Evolutionary conservation across 2,113 vertebrate species (phyloP), one percentile per base, ranked within the genome.

Genomic region (Xenopus tropicalis): DNA sequence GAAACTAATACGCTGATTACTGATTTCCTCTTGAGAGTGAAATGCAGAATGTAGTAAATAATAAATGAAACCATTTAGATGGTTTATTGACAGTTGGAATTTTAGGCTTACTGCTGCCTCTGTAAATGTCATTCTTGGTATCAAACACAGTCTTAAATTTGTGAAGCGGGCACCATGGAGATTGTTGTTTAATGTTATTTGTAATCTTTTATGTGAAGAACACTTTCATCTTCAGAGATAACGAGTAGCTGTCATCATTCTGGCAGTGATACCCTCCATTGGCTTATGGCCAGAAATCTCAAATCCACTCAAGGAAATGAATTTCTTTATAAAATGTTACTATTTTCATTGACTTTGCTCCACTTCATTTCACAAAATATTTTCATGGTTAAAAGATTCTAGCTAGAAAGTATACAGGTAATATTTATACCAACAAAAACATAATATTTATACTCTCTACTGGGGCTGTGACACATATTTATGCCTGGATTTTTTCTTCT

Each of bases 161-260:
- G 66, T 63, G 44, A 69, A 76, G 73, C 44, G 46, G 66, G 73
- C 73, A 76, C 73, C 58, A 76, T 69, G 58, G 73, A 69, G 73
- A 76, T 76, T 63, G 65, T 67, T 74, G 66, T 69, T 74, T 69
- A 76, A 76, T 76, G 66, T 76, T 76, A 76, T 76, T 76, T 76
- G 66, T 69, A 76, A 76, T 76, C 66, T 76, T 69, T 76, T 69
- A 76, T 76, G 61, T 69, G 73, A 76, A 69, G 73, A 76, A 69
- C 66, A 63, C 73, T 76, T 76, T 76, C 73, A 76, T 76, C 73
- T 76, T 76, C 58, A 43, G 57, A 76, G 73, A 76, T 76, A 76
- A 76, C 66, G 17, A 76, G 73, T 69, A 76, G 46, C 58, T 76
- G 72, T 75, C 66, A 69, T 76, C 73, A 76, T 69, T 69, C 69